Percentiles rank a stretch among this genome's conserved stretches.
Evolutionary conservation across 92 coral and sea anemone species (phyloP).

Genomic region (Phenganax marumi): DNA sequence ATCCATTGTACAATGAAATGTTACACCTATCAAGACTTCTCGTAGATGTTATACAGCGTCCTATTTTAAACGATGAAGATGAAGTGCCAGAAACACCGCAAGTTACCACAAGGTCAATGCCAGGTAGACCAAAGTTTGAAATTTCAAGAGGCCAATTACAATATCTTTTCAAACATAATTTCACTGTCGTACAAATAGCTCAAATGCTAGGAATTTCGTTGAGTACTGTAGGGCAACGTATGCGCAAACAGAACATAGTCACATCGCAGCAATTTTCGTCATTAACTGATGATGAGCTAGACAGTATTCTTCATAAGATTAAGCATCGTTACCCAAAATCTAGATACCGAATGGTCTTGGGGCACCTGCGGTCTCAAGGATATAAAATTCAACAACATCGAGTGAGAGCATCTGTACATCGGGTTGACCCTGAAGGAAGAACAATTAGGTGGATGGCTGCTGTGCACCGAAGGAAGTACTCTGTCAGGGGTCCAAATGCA

Average conservation of each 20-base stretch:
- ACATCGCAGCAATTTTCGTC: conserved; percentile 55
- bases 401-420: conserved; percentile 43
- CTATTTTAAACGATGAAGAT: too few relatives aligned
- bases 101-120: background rate
- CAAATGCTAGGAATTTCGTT: conserved; percentile 49
- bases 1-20: too few relatives aligned
- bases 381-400: conserved; percentile 41
- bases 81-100: too few relatives aligned
- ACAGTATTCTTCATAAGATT: conserved; percentile 43
- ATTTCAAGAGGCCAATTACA: conserved; percentile 49
- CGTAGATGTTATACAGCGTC: too few relatives aligned
- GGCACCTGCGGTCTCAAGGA: conserved; percentile 53
- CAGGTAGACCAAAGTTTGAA: conserved; percentile 52
- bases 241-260: conserved; percentile 37
- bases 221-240: conserved; percentile 42
- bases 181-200: conserved; percentile 42
- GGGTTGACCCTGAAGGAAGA: conserved; percentile 59
- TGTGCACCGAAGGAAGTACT: conserved; percentile 51
- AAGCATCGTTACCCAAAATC: conserved; percentile 38
- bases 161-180: conserved; percentile 48
- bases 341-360: conserved; percentile 59
- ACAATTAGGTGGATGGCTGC: conserved; percentile 56
- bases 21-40: too few relatives aligned
- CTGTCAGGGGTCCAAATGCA: conserved; percentile 63
- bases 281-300: conserved; percentile 45